phyloP scores from a whole-genome alignment of 1,140 invertebrate species.

The Drosophila nigromelanica region DNA sequence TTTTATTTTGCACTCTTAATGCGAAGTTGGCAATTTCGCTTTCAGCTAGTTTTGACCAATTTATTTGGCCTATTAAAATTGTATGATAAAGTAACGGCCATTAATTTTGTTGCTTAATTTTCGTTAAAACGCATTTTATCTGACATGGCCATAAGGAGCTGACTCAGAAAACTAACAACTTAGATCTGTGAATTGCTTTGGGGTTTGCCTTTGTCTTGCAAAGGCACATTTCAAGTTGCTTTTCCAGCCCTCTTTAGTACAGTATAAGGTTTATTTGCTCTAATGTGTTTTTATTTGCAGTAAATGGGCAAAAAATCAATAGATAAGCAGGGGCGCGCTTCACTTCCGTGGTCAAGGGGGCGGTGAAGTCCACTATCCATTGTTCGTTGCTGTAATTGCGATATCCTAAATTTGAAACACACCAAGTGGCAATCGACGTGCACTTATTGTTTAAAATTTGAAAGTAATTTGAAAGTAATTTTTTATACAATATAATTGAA shows the following conservation, averaged over 20 bases:
- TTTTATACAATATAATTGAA: background rate
- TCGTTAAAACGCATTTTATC: conserved; percentile 80
- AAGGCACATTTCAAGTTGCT: conserved; percentile 25
- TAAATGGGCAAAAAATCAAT: conserved; percentile 60
- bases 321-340: conserved; percentile 29
- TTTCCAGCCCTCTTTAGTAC: conserved; percentile 15
- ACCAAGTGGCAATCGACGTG: background rate
- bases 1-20: conserved; percentile 19
- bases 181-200: conserved; percentile 26
- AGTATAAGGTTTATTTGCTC: conserved; percentile 50
- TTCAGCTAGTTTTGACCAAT: conserved; percentile 64
- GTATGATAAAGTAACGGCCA: conserved; percentile 74
- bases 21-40: conserved; percentile 33
- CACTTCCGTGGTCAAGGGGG: conserved; percentile 18
- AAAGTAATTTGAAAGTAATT: background rate
- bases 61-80: conserved; percentile 80
- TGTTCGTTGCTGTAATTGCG: conserved; percentile 38
- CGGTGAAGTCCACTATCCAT: conserved; percentile 9
- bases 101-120: conserved; percentile 82
- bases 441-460: too few relatives aligned
- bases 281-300: conserved; percentile 72
- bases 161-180: conserved; percentile 25
- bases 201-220: conserved; percentile 5
- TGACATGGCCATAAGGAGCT: conserved; percentile 32
- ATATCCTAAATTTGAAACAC: conserved; percentile 10